These are phyloP conservation scores for Rhagophthalmus giganteus DNA, from an alignment of 2,888 invertebrate genomes.

Conservation along the genomic window DNA sequence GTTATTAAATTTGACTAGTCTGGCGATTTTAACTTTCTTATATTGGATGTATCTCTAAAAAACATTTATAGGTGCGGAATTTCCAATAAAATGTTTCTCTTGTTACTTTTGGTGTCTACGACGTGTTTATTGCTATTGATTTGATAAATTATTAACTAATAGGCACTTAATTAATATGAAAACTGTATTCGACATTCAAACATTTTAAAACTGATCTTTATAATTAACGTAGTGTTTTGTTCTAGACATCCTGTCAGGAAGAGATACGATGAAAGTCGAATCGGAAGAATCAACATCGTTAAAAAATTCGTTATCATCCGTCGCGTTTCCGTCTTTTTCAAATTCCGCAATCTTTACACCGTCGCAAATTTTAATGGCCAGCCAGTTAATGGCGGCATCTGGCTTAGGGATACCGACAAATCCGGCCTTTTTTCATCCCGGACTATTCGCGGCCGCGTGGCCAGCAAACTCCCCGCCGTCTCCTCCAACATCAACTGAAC, in stretches of 20 bases:
- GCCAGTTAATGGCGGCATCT: slow-evolving; percentile 60
- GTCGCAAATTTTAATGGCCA: slow-evolving; percentile 58
- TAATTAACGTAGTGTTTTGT: slow-evolving; percentile 33
- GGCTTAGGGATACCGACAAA: slow-evolving; percentile 61
- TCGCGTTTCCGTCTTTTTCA: slow-evolving; percentile 59
- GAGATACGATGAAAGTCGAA: slow-evolving; percentile 57
- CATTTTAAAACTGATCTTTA: too few species aligned
- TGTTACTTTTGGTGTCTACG: too few species aligned
- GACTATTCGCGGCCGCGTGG: slow-evolving; percentile 61
- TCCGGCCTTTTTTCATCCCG: slow-evolving; percentile 66
- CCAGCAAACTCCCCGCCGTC: slow-evolving; percentile 59
- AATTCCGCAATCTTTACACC: slow-evolving; percentile 56
- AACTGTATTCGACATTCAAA: too few species aligned
- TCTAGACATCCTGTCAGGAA: slow-evolving; percentile 48
- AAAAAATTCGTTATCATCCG: slow-evolving; percentile 60
- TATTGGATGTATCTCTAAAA: too few species aligned
- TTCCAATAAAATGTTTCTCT: too few species aligned
- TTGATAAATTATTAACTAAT: background rate
- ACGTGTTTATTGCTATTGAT: background rate
- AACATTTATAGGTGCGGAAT: too few species aligned
- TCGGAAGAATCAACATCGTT: slow-evolving; percentile 62
- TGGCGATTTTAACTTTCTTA: slow-evolving; percentile 2
- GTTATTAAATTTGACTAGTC: slow-evolving; percentile 2
- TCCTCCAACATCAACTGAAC: slow-evolving; percentile 57
- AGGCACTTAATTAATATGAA: too few species aligned